Evolutionary conservation across 2,113 vertebrate species (phyloP).

Genomic region (Ochotona princeps): DNA sequence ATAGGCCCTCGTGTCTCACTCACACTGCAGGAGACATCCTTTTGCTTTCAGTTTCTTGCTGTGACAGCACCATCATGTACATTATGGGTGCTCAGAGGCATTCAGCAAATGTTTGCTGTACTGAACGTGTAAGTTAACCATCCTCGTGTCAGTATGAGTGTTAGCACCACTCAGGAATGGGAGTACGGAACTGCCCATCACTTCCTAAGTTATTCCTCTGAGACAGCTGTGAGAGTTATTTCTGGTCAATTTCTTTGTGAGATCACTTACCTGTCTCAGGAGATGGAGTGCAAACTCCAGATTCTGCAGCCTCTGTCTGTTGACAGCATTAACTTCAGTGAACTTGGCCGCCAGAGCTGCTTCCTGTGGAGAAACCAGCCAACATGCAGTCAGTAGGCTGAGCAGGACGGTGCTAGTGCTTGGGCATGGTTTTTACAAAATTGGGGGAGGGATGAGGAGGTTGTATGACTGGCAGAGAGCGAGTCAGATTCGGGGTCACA

Average conservation of each 20-base stretch:
- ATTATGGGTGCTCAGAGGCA: background rate
- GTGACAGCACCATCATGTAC: background rate
- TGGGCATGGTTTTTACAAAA: background rate
- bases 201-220: background rate
- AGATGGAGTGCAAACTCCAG: conserved; percentile 94
- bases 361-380: conserved; percentile 86
- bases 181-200: background rate
- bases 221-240: background rate
- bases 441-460: background rate
- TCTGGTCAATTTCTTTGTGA: background rate
- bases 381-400: background rate
- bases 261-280: conserved; percentile 91
- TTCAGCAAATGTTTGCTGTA: background rate
- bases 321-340: conserved; percentile 93
- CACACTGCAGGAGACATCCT: background rate
- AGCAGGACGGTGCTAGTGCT: background rate
- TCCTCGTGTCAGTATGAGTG: rapidly evolving
- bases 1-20: too few species aligned
- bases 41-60: background rate
- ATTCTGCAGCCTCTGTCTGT: conserved; percentile 93
- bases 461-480: background rate
- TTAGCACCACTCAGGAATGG: background rate
- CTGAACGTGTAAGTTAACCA: background rate
- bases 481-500: background rate
- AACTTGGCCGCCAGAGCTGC: conserved; percentile 92